phyloP scores from a whole-genome alignment of 37 sponge, comb jelly and placozoan species.

The Cliona cf. orientalis region DNA sequence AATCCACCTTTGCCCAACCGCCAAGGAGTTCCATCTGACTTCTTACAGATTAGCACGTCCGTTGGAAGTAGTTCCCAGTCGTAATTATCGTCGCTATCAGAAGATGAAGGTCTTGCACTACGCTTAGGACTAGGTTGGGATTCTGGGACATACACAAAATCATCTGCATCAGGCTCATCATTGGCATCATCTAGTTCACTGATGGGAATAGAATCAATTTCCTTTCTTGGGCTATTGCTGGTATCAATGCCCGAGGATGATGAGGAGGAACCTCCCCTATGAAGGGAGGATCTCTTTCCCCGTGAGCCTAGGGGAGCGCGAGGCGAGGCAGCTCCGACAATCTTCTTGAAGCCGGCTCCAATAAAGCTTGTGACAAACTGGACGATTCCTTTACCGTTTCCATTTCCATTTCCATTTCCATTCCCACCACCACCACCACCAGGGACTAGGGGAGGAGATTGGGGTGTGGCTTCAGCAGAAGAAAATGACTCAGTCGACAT shows the following conservation, averaged over 20 bases:
- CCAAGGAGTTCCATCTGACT: conserved; percentile 74
- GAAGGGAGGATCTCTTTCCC: neutral
- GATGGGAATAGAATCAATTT: conserved; percentile 4
- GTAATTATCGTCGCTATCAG: conserved; percentile 11
- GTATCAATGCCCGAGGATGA: neutral
- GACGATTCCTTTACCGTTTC: too few species aligned
- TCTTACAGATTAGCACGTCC: conserved; percentile 79
- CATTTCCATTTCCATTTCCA: too few species aligned
- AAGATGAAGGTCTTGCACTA: neutral
- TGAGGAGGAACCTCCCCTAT: neutral
- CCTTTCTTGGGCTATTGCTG: neutral
- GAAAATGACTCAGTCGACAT: neutral
- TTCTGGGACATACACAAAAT: neutral
- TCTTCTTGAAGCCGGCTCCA: conserved; percentile 28
- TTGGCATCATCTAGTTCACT: conserved; percentile 1
- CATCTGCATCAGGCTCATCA: neutral
- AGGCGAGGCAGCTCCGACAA: conserved; percentile 29
- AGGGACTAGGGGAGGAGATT: neutral
- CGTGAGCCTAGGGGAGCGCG: conserved; percentile 1
- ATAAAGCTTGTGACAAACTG: conserved; percentile 8
- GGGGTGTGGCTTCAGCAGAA: neutral
- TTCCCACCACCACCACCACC: conserved; percentile 12
- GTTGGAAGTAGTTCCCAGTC: conserved; percentile 86
- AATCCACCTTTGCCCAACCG: conserved; percentile 89
- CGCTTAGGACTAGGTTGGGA: neutral